Conservation (phyloP, 2,797 vertebrate genomes). For the Rhinella marina region DNA sequence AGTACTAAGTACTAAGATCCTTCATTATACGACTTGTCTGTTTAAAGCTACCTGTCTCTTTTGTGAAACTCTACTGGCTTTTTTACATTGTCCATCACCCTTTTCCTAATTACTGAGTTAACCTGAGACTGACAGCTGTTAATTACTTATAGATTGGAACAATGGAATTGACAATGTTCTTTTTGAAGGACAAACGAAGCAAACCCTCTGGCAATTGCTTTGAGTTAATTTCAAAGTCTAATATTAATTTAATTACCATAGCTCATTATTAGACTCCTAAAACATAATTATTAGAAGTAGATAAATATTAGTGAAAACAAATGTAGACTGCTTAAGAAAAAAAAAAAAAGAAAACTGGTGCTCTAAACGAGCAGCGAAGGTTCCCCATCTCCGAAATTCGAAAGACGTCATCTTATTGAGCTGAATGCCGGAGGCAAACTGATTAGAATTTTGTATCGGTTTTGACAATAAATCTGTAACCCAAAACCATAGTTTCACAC, state of each 20-base stretch:
- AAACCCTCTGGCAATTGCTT: constrained; percentile 59
- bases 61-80: constrained; percentile 13
- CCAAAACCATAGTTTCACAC: neutral
- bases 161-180: constrained; percentile 55
- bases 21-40: neutral
- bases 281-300: constrained; percentile 49
- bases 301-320: constrained; percentile 56
- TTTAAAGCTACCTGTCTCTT: constrained; percentile 20
- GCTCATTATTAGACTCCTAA: constrained; percentile 63
- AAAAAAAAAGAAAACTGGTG: neutral
- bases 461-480: neutral
- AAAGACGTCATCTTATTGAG: neutral
- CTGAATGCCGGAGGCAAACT: neutral
- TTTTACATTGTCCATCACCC: constrained; percentile 38
- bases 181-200: constrained; percentile 53
- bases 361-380: constrained; percentile 19
- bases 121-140: constrained; percentile 55
- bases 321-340: constrained; percentile 22
- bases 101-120: constrained; percentile 53
- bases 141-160: constrained; percentile 61
- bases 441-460: neutral
- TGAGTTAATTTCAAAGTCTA: constrained; percentile 59
- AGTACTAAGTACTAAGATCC: neutral
- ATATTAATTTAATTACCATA: constrained; percentile 61
- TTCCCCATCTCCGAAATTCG: neutral